Evolutionary conservation across 2,113 vertebrate species (phyloP), one percentile per base, ranked within the genome.

Genomic region (Forbesichthys agassizii): DNA sequence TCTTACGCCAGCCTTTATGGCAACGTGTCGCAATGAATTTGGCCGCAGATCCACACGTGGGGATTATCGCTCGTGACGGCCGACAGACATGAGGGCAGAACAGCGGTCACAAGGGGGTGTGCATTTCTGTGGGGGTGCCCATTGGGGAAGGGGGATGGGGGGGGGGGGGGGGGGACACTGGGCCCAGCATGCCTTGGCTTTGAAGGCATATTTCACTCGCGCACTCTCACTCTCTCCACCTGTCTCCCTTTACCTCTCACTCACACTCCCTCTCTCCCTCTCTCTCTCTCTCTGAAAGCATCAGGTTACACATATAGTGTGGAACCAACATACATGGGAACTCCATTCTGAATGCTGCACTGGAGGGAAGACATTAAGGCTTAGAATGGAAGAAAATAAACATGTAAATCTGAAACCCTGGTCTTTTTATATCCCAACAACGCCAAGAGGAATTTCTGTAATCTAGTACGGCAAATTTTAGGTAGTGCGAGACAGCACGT

Each of bases 11-110:
- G 27, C 2, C 27, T 27, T 27, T 27, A 27, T 2, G 27, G 27
- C 27, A 27, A 27, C 27, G 27, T 85, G 84, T 88, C 73, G 81
- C 88, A 90, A 90, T 87, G 83, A 87, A 79, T 88, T 87, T 90
- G 90, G 90, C 88, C 60, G 53, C 33, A 72, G 68, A 76, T 27
- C 90, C 87, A 91, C 81, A 88, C 84, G 78, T 86, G 79, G 81
- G 81, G 84, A 90, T 90, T 91, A 89, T 84, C 86, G 87, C 77
- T 78, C 64, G 78, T 89, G 91, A 90, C 88, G 91, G 86, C 88
- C 84, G 88, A 88, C 86, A 89, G 88, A 84, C 82, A 82, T 78
- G 78, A 75, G 73, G 77, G 61, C 81, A 73, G 79, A 86, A 91
- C 77, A 87, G 88, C 77, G 78, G 84, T 81, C 84, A 85, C 80